These are phyloP conservation scores for Cotesia chilonis DNA, from an alignment of 1,140 invertebrate species.

Conservation along the genomic window DNA sequence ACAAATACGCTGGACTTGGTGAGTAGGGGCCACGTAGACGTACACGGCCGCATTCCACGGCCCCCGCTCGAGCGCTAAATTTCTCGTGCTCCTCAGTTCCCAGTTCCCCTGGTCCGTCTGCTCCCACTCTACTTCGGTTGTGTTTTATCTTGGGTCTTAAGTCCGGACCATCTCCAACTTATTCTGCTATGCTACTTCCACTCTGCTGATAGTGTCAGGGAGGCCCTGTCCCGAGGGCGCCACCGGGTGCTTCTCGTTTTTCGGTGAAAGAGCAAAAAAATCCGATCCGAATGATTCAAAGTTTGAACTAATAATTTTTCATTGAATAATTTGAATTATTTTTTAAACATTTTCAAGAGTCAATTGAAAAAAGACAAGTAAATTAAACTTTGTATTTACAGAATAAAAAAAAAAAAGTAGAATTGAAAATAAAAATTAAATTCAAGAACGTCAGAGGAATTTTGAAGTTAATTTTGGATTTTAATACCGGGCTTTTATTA, in stretches of 20 bases:
- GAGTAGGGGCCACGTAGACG: conserved; percentile 53
- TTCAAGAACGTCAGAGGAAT: too few relatives aligned
- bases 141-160: neutral
- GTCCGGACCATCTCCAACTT: conserved; percentile 21
- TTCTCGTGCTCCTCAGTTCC: conserved; percentile 32
- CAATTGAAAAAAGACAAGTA: too few relatives aligned
- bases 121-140: conserved; percentile 4
- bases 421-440: too few relatives aligned
- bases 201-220: neutral
- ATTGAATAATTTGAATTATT: too few relatives aligned
- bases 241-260: neutral
- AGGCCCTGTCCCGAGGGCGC: conserved; percentile 35
- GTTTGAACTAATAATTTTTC: too few relatives aligned
- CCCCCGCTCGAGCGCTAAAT: conserved; percentile 36
- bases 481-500: too few relatives aligned
- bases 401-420: too few relatives aligned
- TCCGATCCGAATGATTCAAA: too few relatives aligned
- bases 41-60: conserved; percentile 62
- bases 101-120: conserved; percentile 37
- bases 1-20: conserved; percentile 54
- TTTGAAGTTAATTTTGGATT: too few relatives aligned
- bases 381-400: too few relatives aligned
- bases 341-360: too few relatives aligned
- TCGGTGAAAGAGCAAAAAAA: neutral
- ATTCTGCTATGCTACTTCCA: neutral